These are phyloP conservation scores for Styela plicata DNA, from an alignment of 23 tunicate species.

Conservation along the genomic window DNA sequence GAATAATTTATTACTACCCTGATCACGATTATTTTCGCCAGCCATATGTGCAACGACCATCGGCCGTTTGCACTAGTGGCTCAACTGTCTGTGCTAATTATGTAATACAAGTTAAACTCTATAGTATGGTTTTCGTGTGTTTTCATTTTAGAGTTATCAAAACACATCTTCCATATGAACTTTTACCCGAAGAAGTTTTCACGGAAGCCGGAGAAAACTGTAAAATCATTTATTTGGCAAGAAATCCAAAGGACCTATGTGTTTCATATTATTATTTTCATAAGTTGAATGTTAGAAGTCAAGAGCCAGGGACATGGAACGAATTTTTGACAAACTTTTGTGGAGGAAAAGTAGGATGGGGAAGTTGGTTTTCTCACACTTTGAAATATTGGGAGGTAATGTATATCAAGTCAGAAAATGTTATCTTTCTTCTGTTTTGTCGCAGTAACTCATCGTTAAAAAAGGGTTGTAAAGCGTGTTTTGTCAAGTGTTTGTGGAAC, in stretches of 20 bases:
- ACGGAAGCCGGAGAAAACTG: not conserved
- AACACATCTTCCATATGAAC: slow-evolving; percentile 8
- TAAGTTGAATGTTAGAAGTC: not conserved
- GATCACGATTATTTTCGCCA: too few relatives aligned
- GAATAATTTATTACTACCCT: too few relatives aligned
- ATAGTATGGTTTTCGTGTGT: too few relatives aligned
- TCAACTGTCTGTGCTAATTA: too few relatives aligned
- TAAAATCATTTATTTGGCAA: slow-evolving; percentile 20
- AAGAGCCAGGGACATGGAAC: slow-evolving; percentile 20
- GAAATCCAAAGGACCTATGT: slow-evolving; percentile 29
- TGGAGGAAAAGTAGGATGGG: not conserved
- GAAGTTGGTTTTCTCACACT: slow-evolving; percentile 21
- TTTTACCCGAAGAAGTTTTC: not conserved
- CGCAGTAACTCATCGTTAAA: too few relatives aligned
- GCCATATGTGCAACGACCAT: too few relatives aligned
- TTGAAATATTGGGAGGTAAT: slow-evolving; percentile 7
- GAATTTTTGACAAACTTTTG: not conserved
- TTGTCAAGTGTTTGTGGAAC: too few relatives aligned
- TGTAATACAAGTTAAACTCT: too few relatives aligned
- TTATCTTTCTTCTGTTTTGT: not conserved
- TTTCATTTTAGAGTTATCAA: not conserved
- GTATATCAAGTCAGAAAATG: not conserved
- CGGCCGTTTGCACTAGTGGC: too few relatives aligned
- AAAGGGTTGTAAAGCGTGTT: too few relatives aligned
- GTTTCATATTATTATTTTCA: slow-evolving; percentile 25